Evolutionary conservation across 2,888 invertebrate genomes (phyloP).

Genomic region (Orthosia cruda): DNA sequence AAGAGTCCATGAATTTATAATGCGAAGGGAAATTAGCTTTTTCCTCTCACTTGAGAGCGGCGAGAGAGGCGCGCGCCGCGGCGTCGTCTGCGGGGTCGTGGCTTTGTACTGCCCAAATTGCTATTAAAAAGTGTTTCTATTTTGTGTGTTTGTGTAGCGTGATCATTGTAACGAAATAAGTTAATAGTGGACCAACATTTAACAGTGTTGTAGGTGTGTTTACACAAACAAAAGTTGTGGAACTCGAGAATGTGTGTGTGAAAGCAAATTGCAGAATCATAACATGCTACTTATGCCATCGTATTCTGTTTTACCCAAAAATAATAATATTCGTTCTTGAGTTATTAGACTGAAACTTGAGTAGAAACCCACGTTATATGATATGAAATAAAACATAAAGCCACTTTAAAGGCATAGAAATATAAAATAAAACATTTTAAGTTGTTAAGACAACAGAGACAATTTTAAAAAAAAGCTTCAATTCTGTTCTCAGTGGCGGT

Average conservation of each 20-base stretch:
- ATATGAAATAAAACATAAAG: constrained; percentile 3
- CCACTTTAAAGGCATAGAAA: background rate
- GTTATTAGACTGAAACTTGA: too few species aligned
- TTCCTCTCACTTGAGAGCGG: constrained; percentile 76
- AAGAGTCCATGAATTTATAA: constrained; percentile 90
- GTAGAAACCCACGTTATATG: too few species aligned
- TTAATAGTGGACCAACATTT: background rate
- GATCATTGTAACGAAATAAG: background rate
- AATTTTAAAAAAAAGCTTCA: constrained; percentile 38
- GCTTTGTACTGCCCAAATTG: constrained; percentile 7
- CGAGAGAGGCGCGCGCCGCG: constrained; percentile 31
- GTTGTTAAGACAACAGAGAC: constrained; percentile 9
- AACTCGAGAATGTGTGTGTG: too few species aligned
- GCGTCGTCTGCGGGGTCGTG: constrained; percentile 1
- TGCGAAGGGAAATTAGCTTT: constrained; percentile 88
- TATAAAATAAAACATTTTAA: constrained; percentile 12
- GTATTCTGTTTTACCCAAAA: background rate
- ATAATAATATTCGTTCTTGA: background rate
- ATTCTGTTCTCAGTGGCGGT: constrained; percentile 1
- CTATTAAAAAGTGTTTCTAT: constrained; percentile 28
- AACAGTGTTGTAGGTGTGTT: background rate
- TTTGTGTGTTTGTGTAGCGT: background rate
- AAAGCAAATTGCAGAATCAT: background rate
- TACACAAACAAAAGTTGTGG: background rate
- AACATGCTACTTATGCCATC: too few species aligned